phyloP scores from a whole-genome alignment of 2,113 vertebrate genomes.

The Anser brachyrhynchus region DNA sequence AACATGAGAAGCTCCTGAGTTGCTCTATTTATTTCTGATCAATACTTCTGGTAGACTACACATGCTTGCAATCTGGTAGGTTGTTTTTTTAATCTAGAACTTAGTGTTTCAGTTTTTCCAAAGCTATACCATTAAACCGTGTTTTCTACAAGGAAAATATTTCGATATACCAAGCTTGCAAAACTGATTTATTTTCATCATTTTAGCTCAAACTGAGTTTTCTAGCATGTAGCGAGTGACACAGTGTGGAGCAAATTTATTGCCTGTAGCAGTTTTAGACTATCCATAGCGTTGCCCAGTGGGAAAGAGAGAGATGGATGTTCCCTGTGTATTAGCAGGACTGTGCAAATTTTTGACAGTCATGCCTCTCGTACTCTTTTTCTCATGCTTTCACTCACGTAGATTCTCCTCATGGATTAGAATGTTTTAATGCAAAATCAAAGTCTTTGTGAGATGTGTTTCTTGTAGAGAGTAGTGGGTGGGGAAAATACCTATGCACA shows the following conservation, averaged over 20 bases:
- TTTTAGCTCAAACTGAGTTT: neutral
- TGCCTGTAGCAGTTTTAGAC: neutral
- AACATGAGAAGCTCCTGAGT: neutral
- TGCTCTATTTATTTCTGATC: neutral
- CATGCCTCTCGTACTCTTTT: neutral
- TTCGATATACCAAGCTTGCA: neutral
- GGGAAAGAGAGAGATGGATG: neutral
- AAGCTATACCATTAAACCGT: neutral
- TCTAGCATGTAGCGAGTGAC: neutral
- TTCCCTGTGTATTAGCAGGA: neutral
- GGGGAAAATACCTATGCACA: neutral
- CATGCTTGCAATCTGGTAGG: neutral
- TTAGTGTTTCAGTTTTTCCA: neutral
- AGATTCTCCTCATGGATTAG: neutral
- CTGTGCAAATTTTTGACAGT: neutral
- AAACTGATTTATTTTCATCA: neutral
- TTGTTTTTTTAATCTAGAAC: neutral
- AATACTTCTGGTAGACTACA: neutral
- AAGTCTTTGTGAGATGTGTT: neutral
- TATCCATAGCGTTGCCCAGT: neutral
- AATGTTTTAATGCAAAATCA: conserved; percentile 30
- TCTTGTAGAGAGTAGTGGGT: neutral
- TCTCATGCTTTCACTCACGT: neutral
- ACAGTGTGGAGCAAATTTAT: neutral
- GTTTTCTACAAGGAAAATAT: neutral